phyloP scores from a whole-genome alignment of 2,113 vertebrate species.

The Tichodroma muraria region DNA sequence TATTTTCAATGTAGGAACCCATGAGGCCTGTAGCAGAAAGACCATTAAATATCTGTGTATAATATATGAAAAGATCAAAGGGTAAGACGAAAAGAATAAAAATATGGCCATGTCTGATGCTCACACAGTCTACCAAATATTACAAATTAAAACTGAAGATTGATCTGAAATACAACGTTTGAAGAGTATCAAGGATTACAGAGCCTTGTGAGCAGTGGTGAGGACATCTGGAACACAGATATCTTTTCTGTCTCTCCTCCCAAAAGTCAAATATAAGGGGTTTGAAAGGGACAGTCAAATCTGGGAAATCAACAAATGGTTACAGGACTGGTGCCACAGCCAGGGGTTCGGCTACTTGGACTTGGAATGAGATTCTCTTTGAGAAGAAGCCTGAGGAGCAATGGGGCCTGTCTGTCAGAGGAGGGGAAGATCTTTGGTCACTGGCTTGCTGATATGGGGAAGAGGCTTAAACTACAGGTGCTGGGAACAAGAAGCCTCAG shows the following conservation, averaged over 20 bases:
- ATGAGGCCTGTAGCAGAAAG: background rate
- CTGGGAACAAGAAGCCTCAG: background rate
- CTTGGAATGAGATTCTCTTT: background rate
- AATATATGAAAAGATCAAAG: conserved; percentile 14
- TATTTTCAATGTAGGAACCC: background rate
- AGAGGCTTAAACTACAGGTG: background rate
- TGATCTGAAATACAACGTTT: background rate
- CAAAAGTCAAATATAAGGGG: background rate
- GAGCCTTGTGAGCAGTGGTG: background rate
- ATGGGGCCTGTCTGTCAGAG: background rate
- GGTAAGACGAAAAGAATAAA: conserved; percentile 33
- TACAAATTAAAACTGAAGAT: background rate
- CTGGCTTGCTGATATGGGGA: background rate
- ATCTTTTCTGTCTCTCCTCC: background rate
- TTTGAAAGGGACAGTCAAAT: background rate
- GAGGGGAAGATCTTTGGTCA: background rate
- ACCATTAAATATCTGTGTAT: background rate
- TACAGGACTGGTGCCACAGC: background rate
- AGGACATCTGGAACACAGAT: background rate
- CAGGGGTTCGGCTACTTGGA: background rate
- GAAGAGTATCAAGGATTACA: background rate
- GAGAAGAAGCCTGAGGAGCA: background rate
- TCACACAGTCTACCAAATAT: background rate
- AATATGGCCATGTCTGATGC: background rate
- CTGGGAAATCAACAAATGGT: background rate